These are phyloP conservation scores for Mesitornis unicolor DNA, from an alignment of 2,113 vertebrate genomes.

Conservation along the genomic window DNA sequence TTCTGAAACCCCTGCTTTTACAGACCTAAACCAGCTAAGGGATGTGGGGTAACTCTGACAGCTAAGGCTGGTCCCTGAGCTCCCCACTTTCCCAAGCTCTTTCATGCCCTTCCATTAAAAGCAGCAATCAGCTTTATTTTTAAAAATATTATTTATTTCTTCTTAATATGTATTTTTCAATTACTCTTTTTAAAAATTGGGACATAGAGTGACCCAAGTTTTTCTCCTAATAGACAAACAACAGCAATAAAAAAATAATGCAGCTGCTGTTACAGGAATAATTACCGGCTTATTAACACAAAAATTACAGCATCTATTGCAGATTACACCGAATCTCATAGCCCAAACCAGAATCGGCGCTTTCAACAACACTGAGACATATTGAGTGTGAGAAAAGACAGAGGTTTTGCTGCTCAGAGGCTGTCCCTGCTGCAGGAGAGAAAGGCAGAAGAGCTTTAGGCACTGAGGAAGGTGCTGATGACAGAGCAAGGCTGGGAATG, in stretches of 20 bases:
- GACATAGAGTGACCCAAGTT: too few relatives aligned
- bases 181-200: neutral
- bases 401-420: neutral
- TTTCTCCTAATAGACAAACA: too few relatives aligned
- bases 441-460: neutral
- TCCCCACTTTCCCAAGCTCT: neutral
- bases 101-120: neutral
- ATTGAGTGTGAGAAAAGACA: neutral
- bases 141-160: neutral
- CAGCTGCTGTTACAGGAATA: neutral
- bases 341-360: neutral
- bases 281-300: neutral
- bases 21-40: neutral
- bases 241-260: neutral
- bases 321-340: neutral
- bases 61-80: neutral
- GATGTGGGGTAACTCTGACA: rapidly evolving
- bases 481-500: rapidly evolving
- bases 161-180: too few relatives aligned
- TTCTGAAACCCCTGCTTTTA: neutral
- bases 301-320: neutral
- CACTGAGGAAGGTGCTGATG: neutral
- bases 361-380: neutral
- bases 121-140: neutral
- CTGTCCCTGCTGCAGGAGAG: neutral